Evolutionary conservation across 2,113 vertebrate genomes (phyloP).

Genomic region (Pseudois nayaur): DNA sequence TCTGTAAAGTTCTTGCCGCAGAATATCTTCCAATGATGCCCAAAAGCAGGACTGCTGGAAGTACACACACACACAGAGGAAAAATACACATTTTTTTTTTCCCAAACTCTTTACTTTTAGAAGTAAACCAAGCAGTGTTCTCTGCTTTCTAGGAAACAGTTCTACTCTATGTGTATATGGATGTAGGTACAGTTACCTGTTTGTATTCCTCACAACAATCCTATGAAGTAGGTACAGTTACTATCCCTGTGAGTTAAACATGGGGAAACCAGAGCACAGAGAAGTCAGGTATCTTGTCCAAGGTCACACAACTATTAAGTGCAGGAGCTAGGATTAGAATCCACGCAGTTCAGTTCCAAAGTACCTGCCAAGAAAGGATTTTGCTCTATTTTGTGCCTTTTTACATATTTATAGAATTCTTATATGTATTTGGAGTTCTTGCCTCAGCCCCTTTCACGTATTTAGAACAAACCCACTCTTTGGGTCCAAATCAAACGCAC

Average conservation of each 20-base stretch:
- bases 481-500: not conserved
- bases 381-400: not conserved
- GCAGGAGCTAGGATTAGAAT: too few species aligned
- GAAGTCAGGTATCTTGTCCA: not conserved
- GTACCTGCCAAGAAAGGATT: not conserved
- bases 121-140: not conserved
- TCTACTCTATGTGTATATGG: not conserved
- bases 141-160: not conserved
- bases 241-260: not conserved
- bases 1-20: not conserved
- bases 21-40: not conserved
- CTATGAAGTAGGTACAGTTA: not conserved
- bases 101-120: not conserved
- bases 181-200: not conserved
- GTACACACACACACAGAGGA: not conserved
- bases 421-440: not conserved
- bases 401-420: not conserved
- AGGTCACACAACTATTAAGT: not conserved
- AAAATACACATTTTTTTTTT: not conserved
- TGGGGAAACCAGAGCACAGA: not conserved
- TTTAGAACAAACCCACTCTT: slow-evolving; percentile 1
- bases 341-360: not conserved
- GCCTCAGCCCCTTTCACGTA: not conserved
- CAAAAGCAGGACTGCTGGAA: not conserved
- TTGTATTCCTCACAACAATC: not conserved